Conservation (phyloP, 2,113 vertebrate species). For the Chroicocephalus ridibundus region DNA sequence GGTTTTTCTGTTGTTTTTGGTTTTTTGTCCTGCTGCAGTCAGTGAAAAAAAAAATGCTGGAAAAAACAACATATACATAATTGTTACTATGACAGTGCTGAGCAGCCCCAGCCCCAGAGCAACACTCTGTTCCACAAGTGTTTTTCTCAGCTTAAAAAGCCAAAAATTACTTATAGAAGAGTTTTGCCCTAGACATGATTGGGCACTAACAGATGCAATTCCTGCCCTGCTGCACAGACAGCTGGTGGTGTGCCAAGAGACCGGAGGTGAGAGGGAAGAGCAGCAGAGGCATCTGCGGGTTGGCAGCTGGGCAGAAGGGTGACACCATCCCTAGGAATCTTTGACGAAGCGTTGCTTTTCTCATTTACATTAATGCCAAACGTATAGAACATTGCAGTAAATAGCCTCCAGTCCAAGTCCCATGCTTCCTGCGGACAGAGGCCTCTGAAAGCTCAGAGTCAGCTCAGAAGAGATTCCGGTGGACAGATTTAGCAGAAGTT, state of each 20-base stretch:
- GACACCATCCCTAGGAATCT: not conserved
- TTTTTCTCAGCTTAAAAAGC: not conserved
- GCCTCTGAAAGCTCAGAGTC: not conserved
- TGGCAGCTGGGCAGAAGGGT: not conserved
- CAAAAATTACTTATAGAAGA: not conserved
- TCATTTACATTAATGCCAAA: not conserved
- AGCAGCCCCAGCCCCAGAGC: not conserved
- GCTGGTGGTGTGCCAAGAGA: not conserved
- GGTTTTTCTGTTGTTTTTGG: not conserved
- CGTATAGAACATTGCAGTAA: not conserved
- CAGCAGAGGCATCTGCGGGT: not conserved
- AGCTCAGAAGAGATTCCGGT: not conserved
- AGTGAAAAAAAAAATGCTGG: not conserved
- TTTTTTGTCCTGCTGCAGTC: not conserved
- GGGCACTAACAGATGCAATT: not conserved
- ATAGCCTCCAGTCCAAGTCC: fast-evolving
- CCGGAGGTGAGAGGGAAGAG: not conserved
- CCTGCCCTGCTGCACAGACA: not conserved
- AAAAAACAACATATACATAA: not conserved
- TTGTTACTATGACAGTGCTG: not conserved
- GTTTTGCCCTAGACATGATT: not conserved
- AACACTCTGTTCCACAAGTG: not conserved
- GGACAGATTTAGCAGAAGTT: not conserved
- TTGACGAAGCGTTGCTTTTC: not conserved
- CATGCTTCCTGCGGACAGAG: not conserved